A percentile compares a stretch with the other conserved stretches of the same genome.
phyloP scores from a whole-genome alignment of 2,888 invertebrate genomes.

The Pristionchus fissidentatus region DNA sequence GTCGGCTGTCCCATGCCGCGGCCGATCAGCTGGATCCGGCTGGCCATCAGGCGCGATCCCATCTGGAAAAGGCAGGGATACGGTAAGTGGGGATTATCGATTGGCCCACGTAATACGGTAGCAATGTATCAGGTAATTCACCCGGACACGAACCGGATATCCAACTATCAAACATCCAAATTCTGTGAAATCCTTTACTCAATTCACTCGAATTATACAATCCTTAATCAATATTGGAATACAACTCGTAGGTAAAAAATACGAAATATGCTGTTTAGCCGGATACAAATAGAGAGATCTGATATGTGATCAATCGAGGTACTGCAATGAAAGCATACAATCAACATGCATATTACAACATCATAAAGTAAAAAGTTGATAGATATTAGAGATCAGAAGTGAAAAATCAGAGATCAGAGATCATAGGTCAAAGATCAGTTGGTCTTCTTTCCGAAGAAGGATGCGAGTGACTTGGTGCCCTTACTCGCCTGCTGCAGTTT shows the following conservation, averaged over 20 bases:
- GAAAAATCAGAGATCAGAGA: background rate
- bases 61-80: background rate
- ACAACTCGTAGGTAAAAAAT: slow-evolving; percentile 14
- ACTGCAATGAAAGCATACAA: background rate
- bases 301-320: slow-evolving; percentile 15
- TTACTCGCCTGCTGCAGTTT: slow-evolving; percentile 66
- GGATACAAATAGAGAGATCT: slow-evolving; percentile 22
- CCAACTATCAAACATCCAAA: background rate
- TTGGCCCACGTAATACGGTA: background rate
- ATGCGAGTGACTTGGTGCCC: slow-evolving; percentile 64
- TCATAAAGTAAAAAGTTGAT: no score
- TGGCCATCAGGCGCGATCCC: slow-evolving; percentile 60
- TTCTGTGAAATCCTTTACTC: background rate
- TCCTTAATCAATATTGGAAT: slow-evolving; percentile 48
- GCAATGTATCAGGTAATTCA: background rate
- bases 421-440: slow-evolving; percentile 44
- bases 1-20: slow-evolving; percentile 66
- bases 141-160: background rate
- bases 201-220: background rate
- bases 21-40: slow-evolving; percentile 63
- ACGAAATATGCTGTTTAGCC: slow-evolving; percentile 30
- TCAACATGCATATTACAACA: slow-evolving; percentile 6
- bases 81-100: background rate
- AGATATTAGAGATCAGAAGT: background rate
- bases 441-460: slow-evolving; percentile 63